These are phyloP conservation scores for Poicephalus meyeri DNA, from an alignment of 2,113 vertebrate genomes.

Conservation along the genomic window DNA sequence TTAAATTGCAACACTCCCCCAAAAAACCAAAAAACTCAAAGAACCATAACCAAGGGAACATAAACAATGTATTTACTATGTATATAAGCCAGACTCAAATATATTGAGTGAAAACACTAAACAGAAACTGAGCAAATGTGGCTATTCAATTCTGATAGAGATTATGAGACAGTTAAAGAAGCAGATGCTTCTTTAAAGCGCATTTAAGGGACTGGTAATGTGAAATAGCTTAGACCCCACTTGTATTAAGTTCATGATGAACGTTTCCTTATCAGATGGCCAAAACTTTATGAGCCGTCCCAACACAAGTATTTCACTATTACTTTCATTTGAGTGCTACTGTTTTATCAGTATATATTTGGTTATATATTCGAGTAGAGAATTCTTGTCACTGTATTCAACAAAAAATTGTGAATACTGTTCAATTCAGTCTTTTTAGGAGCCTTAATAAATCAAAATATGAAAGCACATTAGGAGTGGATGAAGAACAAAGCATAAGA, in stretches of 20 bases:
- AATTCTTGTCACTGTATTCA: background rate
- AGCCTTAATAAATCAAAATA: background rate
- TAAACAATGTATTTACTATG: background rate
- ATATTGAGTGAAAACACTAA: background rate
- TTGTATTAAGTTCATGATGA: background rate
- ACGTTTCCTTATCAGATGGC: background rate
- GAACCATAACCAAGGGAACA: background rate
- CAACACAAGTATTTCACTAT: background rate
- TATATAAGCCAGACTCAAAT: background rate
- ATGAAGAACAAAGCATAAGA: background rate
- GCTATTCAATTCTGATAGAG: background rate
- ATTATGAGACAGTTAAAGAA: background rate
- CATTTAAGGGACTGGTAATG: background rate
- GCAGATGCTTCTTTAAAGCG: background rate
- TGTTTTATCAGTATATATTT: background rate
- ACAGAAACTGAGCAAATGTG: background rate
- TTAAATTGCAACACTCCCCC: background rate
- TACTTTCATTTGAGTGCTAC: background rate
- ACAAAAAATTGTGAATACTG: background rate
- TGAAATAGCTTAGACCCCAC: background rate
- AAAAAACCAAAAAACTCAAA: background rate
- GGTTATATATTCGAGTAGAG: background rate
- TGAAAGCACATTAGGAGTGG: background rate
- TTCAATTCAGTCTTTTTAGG: background rate
- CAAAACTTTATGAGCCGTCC: background rate